Evolutionary conservation across 2,888 invertebrate species (phyloP).

Genomic region (Apomyelois bistriatella): DNA sequence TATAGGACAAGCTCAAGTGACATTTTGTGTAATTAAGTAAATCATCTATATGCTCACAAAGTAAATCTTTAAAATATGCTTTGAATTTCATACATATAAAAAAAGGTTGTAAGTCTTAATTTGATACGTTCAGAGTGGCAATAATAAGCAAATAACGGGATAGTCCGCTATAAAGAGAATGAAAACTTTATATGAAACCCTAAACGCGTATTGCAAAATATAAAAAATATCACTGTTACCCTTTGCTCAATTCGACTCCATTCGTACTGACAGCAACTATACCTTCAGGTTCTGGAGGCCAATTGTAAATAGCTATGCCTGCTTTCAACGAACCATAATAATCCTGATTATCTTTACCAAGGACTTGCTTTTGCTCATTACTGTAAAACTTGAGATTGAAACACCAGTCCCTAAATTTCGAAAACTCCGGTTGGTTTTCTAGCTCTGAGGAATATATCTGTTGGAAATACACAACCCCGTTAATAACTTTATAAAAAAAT

Average conservation of each 20-base stretch:
- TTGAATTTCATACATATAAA: too few relatives aligned
- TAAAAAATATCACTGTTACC: slow-evolving; percentile 34
- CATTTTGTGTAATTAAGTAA: too few relatives aligned
- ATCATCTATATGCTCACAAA: too few relatives aligned
- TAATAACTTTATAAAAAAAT: too few relatives aligned
- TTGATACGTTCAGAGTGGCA: too few relatives aligned
- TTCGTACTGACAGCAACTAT: slow-evolving; percentile 65
- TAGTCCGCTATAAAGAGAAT: too few relatives aligned
- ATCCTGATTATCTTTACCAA: slow-evolving; percentile 58
- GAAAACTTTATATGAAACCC: too few relatives aligned
- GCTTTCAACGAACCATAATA: slow-evolving; percentile 54
- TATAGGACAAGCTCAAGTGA: too few relatives aligned
- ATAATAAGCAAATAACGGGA: too few relatives aligned
- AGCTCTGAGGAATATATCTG: slow-evolving; percentile 83
- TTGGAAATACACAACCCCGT: slow-evolving; percentile 10
- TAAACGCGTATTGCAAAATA: too few relatives aligned
- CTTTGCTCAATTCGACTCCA: slow-evolving; percentile 79
- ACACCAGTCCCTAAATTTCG: slow-evolving; percentile 84
- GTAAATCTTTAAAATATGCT: too few relatives aligned
- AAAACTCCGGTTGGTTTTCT: slow-evolving; percentile 83
- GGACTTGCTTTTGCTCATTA: slow-evolving; percentile 66
- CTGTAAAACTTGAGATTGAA: slow-evolving; percentile 81
- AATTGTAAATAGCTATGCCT: slow-evolving; percentile 81
- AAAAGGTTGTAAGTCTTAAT: too few relatives aligned
- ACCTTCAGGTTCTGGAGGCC: slow-evolving; percentile 79